phyloP scores from a whole-genome alignment of 2,888 invertebrate species.

The Philereme vetulata region DNA sequence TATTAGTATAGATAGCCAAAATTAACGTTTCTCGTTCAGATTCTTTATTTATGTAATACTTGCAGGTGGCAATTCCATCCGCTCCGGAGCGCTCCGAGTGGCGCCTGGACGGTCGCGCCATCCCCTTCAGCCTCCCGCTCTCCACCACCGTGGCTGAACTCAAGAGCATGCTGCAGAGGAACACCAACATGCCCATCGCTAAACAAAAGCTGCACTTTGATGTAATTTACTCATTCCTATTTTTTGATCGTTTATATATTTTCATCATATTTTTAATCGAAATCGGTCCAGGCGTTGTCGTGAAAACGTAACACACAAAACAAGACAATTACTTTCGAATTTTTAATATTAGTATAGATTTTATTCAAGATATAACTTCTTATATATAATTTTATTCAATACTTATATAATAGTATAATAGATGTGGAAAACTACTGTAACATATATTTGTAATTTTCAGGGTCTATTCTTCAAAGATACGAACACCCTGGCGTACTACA shows the following conservation, averaged over 20 bases:
- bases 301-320: too few relatives aligned
- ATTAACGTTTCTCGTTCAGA: neutral
- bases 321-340: too few relatives aligned
- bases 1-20: too few relatives aligned
- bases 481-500: constrained; percentile 97
- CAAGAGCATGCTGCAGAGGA: constrained; percentile 93
- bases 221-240: constrained; percentile 67
- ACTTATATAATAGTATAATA: too few relatives aligned
- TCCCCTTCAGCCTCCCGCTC: constrained; percentile 90
- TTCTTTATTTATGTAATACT: neutral
- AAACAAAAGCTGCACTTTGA: constrained; percentile 98
- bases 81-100: constrained; percentile 96
- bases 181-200: constrained; percentile 96
- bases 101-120: constrained; percentile 95
- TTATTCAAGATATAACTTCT: too few relatives aligned
- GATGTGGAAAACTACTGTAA: too few relatives aligned
- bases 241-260: too few relatives aligned
- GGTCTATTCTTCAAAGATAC: constrained; percentile 99
- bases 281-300: too few relatives aligned
- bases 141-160: constrained; percentile 92
- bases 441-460: constrained; percentile 73
- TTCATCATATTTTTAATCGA: too few relatives aligned
- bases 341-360: too few relatives aligned
- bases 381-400: too few relatives aligned
- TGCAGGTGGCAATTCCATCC: constrained; percentile 89